A percentile compares a stretch with the other conserved stretches of the same genome.
These are phyloP conservation scores for Argynnis bischoffii DNA, from an alignment of 2,888 invertebrate species.

Conservation along the genomic window DNA sequence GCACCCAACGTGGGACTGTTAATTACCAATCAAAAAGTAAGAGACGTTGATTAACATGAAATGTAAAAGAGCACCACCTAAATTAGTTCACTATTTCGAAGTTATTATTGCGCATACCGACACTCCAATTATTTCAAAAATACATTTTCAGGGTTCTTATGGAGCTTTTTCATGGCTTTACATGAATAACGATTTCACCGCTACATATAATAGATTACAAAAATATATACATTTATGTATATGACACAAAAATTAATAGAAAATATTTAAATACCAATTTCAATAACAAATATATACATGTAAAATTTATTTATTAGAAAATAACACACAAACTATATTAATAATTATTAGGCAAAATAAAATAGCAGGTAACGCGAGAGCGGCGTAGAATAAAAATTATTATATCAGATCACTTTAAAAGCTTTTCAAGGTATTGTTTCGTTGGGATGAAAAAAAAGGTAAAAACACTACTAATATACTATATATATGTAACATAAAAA, in stretches of 20 bases:
- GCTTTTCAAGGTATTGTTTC: not conserved
- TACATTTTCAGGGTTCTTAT: too few species aligned
- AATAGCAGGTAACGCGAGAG: not conserved
- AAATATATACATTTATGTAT: too few species aligned
- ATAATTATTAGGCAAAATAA: not conserved
- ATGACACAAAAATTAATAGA: too few species aligned
- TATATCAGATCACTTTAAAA: not conserved
- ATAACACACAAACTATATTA: not conserved
- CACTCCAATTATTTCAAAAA: not conserved
- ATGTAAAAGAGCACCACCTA: not conserved
- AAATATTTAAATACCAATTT: too few species aligned
- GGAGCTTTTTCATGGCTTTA: too few species aligned
- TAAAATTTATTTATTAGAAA: not conserved
- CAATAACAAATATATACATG: too few species aligned
- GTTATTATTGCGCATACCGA: not conserved
- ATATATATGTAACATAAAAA: too few species aligned
- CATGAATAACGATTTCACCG: too few species aligned
- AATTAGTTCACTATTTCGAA: constrained; percentile 1
- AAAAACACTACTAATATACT: too few species aligned
- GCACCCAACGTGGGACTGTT: constrained; percentile 14
- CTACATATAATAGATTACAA: too few species aligned
- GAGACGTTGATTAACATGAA: constrained; percentile 3
- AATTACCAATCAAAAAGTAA: constrained; percentile 10
- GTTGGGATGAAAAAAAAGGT: too few species aligned
- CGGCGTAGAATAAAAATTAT: constrained; percentile 1